Base-by-base conservation (phyloP, 2,888 invertebrate species). In the Patella caerulea region DNA sequence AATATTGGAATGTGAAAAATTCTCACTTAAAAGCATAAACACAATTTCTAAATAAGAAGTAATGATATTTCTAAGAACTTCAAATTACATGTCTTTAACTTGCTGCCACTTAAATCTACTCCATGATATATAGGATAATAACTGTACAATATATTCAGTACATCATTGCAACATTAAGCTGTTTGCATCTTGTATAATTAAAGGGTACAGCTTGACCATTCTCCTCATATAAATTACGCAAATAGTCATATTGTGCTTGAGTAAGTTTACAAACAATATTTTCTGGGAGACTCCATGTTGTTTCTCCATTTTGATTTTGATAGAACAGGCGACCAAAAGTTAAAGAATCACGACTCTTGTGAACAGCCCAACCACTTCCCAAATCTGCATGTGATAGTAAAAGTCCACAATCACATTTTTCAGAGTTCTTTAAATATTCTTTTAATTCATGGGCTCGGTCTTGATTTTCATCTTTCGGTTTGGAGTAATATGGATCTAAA, bases 361-460 rank as follows among this genome's bases (percentile, higher is more conserved):
- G 88, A 24, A 88, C 84, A 4, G 87, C 85, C 88, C 88, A 88
- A 11, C 86, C 86, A 24, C 80, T 45, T 2, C 85, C 86, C 55
- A 88, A 76, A 65, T 86, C 85, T 4, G 86, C 84, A 70, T 86
- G 81, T 29, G 81, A 74, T 55, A 86, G 75, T 1, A 86, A 81
- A 75, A 88, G 84, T 2, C 88, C 88, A 82, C 88, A 88, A 56
- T 88, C 88, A 84, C 88, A 88, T 0, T 79, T 72, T 71, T 88
- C 88, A 78, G 78, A 83, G 3, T 83, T 81, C 72, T 84, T 81
- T 73, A 88, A 78, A 17, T 83, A 83, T 24, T 84, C 81, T 76
- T 85, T 84, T 3, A 86, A 81, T 74, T 83, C 84, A 73, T 83
- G 81, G 17, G 83, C 82, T 24, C 84, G 82, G 75, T 85, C 85